A percentile compares a stretch with the other conserved stretches of the same genome.
Conservation (phyloP, 2,797 vertebrate species). For the Cephalopachus bancanus region DNA sequence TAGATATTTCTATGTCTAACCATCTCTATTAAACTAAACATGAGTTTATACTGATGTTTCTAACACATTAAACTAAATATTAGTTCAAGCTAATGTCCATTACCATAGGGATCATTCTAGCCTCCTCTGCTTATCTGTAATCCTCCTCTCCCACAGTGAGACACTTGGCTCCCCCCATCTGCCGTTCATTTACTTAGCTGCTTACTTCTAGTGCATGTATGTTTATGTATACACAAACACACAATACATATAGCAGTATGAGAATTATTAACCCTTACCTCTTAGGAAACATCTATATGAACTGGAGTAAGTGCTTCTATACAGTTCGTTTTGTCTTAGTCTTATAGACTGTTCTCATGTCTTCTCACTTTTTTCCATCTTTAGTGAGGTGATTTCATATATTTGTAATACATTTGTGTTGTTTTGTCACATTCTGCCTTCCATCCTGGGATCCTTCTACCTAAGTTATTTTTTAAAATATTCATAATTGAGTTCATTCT, state of each 20-base stretch:
- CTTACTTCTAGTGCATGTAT: not conserved
- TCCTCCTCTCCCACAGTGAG: not conserved
- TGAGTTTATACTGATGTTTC: too few relatives aligned
- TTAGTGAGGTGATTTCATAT: not conserved
- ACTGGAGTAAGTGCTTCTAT: not conserved
- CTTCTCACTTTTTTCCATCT: not conserved
- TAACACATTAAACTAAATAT: not conserved
- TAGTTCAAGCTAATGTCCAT: not conserved
- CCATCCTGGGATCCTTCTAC: not conserved
- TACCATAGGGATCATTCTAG: not conserved
- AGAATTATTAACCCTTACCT: too few relatives aligned
- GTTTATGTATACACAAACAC: too few relatives aligned
- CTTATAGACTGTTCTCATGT: not conserved
- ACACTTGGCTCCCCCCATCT: too few relatives aligned
- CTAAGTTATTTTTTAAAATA: not conserved
- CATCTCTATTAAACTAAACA: not conserved
- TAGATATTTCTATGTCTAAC: not conserved
- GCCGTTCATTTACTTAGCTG: too few relatives aligned
- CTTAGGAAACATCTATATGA: not conserved
- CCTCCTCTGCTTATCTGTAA: not conserved
- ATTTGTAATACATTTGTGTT: too few relatives aligned
- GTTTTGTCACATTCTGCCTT: not conserved
- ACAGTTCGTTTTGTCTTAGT: not conserved
- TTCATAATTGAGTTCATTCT: not conserved
- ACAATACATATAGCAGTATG: too few relatives aligned